These are phyloP conservation scores for Metaphire vulgaris DNA, from an alignment of 1,140 invertebrate genomes.

Conservation along the genomic window DNA sequence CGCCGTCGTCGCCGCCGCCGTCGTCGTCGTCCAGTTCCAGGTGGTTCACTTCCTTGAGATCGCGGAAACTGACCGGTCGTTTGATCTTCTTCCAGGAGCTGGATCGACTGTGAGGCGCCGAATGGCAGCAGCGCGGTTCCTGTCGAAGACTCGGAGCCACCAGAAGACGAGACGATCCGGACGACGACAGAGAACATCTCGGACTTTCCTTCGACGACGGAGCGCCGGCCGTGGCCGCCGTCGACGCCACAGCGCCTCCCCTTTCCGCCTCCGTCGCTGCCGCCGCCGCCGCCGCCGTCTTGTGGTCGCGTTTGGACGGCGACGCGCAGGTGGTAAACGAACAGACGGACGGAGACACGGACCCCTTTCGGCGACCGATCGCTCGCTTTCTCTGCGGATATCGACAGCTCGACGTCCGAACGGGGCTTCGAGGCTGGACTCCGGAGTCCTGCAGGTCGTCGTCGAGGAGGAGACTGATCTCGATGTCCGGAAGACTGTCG, in stretches of 20 bases:
- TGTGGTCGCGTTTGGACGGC: too few relatives aligned
- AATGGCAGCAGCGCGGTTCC: slow-evolving; percentile 22
- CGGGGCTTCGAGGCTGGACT: not conserved
- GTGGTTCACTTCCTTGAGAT: slow-evolving; percentile 57
- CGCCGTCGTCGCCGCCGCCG: not conserved
- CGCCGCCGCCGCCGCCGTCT: too few relatives aligned
- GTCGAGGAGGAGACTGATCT: not conserved
- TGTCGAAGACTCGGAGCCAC: slow-evolving; percentile 9
- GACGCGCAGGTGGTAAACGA: too few relatives aligned
- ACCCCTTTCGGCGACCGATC: slow-evolving; percentile 14
- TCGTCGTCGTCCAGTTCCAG: slow-evolving; percentile 42
- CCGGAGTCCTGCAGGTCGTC: not conserved
- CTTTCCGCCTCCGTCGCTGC: not conserved
- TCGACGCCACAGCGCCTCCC: not conserved
- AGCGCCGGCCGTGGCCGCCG: not conserved
- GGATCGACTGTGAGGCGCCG: slow-evolving; percentile 24
- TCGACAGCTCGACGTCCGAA: slow-evolving; percentile 20
- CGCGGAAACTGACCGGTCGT: slow-evolving; percentile 27
- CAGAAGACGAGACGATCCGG: too few relatives aligned
- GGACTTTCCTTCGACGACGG: too few relatives aligned
- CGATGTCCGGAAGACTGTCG: slow-evolving; percentile 24
- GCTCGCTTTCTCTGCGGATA: slow-evolving; percentile 20
- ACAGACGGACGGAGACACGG: not conserved
- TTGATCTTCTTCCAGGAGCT: slow-evolving; percentile 31
- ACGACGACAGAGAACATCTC: too few relatives aligned